These are phyloP conservation scores for Mystacides longicornis DNA, from an alignment of 2,888 invertebrate species.

Conservation along the genomic window DNA sequence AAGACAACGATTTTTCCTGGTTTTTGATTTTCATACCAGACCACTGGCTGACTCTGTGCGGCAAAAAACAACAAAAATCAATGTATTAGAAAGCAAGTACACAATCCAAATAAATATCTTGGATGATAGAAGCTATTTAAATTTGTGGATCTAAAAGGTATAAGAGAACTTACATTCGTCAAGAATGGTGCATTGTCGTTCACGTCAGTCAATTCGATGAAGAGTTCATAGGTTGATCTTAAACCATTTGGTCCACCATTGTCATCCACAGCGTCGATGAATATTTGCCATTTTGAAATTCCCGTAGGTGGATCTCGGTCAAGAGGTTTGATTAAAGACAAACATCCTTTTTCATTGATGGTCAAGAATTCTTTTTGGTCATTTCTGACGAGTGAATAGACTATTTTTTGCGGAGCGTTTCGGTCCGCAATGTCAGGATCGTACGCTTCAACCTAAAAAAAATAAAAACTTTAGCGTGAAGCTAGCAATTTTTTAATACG, in stretches of 20 bases:
- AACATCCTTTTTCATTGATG: constrained; percentile 70
- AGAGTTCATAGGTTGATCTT: constrained; percentile 60
- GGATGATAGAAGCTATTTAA: too few species aligned
- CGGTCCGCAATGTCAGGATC: constrained; percentile 81
- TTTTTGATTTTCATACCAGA: constrained; percentile 74
- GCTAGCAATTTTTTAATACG: constrained; percentile 1
- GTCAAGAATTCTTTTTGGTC: constrained; percentile 63
- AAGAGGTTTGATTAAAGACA: constrained; percentile 64
- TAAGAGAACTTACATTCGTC: constrained; percentile 54
- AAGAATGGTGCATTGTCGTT: constrained; percentile 93
- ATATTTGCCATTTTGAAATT: constrained; percentile 68
- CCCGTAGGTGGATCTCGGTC: constrained; percentile 89
- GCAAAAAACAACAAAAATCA: constrained; percentile 21
- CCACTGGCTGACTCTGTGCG: constrained; percentile 49
- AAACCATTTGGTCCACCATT: constrained; percentile 58
- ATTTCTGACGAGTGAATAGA: constrained; percentile 65
- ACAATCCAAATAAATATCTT: too few species aligned
- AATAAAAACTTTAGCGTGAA: not conserved
- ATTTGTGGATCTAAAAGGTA: too few species aligned
- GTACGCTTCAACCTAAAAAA: constrained; percentile 57
- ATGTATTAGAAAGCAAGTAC: too few species aligned
- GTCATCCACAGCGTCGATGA: constrained; percentile 69
- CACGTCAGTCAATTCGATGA: constrained; percentile 66
- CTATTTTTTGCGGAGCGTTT: constrained; percentile 67
- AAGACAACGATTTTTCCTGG: constrained; percentile 63